Percentiles rank a stretch among this genome's conserved stretches.
phyloP scores from a whole-genome alignment of 2,888 invertebrate species.

The Melanophora roralis region DNA sequence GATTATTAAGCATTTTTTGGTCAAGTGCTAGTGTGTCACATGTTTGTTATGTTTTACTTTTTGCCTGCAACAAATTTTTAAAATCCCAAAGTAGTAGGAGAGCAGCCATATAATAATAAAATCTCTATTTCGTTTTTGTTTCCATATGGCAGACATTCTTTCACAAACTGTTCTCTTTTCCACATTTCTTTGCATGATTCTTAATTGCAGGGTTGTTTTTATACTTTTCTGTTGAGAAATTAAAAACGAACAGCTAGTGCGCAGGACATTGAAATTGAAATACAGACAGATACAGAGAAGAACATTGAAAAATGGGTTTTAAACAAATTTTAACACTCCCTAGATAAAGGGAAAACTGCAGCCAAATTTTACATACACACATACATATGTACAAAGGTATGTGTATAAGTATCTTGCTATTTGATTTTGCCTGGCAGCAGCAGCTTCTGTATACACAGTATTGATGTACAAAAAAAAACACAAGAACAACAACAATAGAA shows the following conservation, averaged over 20 bases:
- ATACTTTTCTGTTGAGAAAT: no score
- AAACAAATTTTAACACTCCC: neutral
- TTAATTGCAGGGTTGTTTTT: slow-evolving; percentile 28
- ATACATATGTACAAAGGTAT: no score
- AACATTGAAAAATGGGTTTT: neutral
- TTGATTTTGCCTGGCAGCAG: slow-evolving; percentile 21
- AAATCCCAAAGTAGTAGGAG: neutral
- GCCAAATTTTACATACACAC: slow-evolving; percentile 8
- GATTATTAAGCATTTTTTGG: slow-evolving; percentile 28
- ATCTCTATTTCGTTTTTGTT: neutral
- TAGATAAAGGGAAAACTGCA: slow-evolving; percentile 5
- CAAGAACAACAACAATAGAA: neutral
- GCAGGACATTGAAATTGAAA: slow-evolving; percentile 55
- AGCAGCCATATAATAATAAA: neutral
- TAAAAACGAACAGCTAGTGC: neutral
- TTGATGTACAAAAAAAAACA: slow-evolving; percentile 17
- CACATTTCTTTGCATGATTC: neutral
- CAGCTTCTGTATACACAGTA: neutral
- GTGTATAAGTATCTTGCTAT: neutral
- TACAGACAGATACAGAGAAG: neutral
- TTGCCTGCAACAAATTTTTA: slow-evolving; percentile 6
- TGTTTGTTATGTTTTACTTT: slow-evolving; percentile 23
- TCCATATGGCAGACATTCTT: slow-evolving; percentile 4
- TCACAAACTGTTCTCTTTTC: neutral
- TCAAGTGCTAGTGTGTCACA: slow-evolving; percentile 53